Percentiles rank a stretch among this genome's conserved stretches.
phyloP scores from a whole-genome alignment of 2,113 vertebrate genomes.

The Lamprologus speciosus region DNA sequence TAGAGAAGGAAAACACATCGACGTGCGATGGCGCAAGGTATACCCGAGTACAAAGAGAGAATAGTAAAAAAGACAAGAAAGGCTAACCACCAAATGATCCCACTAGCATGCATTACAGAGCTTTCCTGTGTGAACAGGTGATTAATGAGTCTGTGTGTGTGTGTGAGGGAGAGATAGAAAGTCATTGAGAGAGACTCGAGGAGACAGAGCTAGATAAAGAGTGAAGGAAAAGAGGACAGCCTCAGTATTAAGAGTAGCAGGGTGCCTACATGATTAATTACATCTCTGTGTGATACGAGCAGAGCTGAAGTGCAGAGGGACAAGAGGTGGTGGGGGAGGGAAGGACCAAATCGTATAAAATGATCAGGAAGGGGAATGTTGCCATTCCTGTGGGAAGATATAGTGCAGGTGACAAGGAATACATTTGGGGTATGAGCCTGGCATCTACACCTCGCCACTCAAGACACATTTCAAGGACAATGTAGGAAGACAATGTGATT shows the following conservation, averaged over 20 bases:
- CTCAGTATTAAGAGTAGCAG: conserved; percentile 20
- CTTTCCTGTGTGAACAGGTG: not conserved
- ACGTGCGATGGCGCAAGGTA: not conserved
- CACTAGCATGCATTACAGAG: not conserved
- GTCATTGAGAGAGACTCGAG: not conserved
- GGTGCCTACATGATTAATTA: conserved; percentile 54
- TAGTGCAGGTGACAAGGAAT: not conserved
- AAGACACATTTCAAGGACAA: not conserved
- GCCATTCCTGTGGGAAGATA: conserved; percentile 17
- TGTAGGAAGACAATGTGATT: not conserved
- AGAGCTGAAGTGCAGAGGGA: not conserved
- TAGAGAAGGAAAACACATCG: not conserved
- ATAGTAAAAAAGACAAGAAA: not conserved
- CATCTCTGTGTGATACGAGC: not conserved
- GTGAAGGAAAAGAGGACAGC: not conserved
- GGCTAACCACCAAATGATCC: not conserved
- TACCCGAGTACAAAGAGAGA: not conserved
- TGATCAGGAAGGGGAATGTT: conserved; percentile 22
- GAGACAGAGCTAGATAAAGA: conserved; percentile 1
- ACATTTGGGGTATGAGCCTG: not conserved
- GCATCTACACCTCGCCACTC: not conserved
- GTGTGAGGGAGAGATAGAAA: not conserved
- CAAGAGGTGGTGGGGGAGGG: not conserved
- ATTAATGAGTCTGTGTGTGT: conserved; percentile 18
- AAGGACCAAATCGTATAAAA: conserved; percentile 23